Evolutionary conservation across 2,113 vertebrate genomes (phyloP).

Genomic region (Erpornis zantholeuca): DNA sequence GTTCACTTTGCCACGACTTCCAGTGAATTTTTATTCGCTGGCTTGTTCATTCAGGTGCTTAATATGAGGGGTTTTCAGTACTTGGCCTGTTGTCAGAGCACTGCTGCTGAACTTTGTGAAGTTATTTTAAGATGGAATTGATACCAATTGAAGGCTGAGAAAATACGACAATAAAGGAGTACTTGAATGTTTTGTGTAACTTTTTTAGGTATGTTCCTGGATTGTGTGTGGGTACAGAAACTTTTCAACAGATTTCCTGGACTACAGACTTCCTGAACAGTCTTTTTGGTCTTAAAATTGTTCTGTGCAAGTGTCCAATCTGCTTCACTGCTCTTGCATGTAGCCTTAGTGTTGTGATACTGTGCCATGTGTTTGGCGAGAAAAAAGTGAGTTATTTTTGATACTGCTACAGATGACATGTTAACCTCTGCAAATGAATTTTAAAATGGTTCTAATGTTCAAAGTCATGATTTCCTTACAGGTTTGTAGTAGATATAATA

Average conservation of each 20-base stretch:
- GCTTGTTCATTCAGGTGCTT: constrained; percentile 38
- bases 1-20: constrained; percentile 26
- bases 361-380: background rate
- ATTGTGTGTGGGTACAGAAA: background rate
- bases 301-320: background rate
- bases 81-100: constrained; percentile 14
- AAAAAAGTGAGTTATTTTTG: background rate
- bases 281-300: background rate
- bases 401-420: background rate
- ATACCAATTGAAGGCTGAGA: background rate
- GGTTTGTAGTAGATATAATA: background rate
- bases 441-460: background rate
- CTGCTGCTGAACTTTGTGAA: constrained; percentile 7
- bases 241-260: background rate
- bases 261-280: background rate
- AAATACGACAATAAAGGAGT: background rate
- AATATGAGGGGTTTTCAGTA: background rate
- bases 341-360: background rate
- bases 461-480: background rate
- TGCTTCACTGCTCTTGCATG: background rate
- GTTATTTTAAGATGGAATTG: constrained; percentile 6
- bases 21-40: background rate
- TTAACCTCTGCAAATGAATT: background rate
- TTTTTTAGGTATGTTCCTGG: background rate
- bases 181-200: background rate